phyloP scores from a whole-genome alignment of 1,140 invertebrate genomes.

The Linepithema humile region DNA sequence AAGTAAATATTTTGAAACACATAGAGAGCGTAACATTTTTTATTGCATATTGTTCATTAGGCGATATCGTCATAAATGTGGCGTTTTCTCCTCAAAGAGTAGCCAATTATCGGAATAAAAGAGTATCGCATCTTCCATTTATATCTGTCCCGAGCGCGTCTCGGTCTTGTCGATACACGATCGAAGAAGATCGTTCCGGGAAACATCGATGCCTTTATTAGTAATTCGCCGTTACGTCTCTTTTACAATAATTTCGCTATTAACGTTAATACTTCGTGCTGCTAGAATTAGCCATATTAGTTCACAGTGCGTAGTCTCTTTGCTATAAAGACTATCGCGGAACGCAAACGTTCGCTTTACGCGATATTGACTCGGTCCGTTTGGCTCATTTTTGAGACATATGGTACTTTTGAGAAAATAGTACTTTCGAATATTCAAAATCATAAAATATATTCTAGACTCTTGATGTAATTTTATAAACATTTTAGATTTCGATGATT shows the following conservation, averaged over 20 bases:
- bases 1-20: neutral
- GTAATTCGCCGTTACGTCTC: conserved; percentile 61
- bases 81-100: neutral
- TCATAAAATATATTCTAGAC: conserved; percentile 1
- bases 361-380: conserved; percentile 46
- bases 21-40: neutral
- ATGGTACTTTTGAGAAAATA: conserved; percentile 48
- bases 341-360: conserved; percentile 55
- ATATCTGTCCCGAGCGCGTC: conserved; percentile 16
- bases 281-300: conserved; percentile 69
- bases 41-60: neutral
- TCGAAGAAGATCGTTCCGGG: conserved; percentile 55
- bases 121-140: conserved; percentile 21
- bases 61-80: neutral
- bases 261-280: conserved; percentile 74
- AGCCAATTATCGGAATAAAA: conserved; percentile 40
- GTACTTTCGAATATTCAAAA: conserved; percentile 15
- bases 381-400: conserved; percentile 38
- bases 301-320: conserved; percentile 69
- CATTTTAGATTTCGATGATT: neutral
- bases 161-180: conserved; percentile 24
- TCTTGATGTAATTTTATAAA: neutral
- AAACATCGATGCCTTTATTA: conserved; percentile 66
- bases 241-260: conserved; percentile 72
- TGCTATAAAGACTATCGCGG: conserved; percentile 65